Evolutionary conservation across 2,888 invertebrate genomes (phyloP), one percentile per base, ranked within the genome.

Genomic region (Trissoscelio sp.): DNA sequence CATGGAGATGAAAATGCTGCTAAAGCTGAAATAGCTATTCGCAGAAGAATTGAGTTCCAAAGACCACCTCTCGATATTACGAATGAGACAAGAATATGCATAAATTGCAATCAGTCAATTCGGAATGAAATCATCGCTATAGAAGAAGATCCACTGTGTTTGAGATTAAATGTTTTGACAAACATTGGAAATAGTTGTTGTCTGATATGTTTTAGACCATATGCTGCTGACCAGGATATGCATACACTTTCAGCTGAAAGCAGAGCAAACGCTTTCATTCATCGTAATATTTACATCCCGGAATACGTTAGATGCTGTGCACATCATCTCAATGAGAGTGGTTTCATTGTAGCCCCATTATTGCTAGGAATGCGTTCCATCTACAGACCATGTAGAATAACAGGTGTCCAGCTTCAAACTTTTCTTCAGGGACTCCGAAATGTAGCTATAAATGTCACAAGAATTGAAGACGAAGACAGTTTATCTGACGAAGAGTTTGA

Each of bases 61-160:
- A 67, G 53, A 20, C 69, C 55, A 37, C 3, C 46, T 46, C 16
- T 81, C 0, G 53, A 60, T 5, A 51, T 72, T 2, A 77, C 53
- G 3, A 3, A 69, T 66, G 16, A 14, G 14, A 81, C 81, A 9
- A 18, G 77, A 51, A 39, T 82, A 48, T 82, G 81, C 22, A 24
- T 51, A 2, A 82, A 81, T 48, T 83, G 82, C 34, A 83, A 81
- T 66, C 74, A 34, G n/a, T 79, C 53, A 0, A 60, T 84, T 53
- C 16, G 4, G 53, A 62, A 73, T 5, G 70, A 82, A 60, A 79
- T 82, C 20, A 4, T 2, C 31, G 62, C 18, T 2, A 64, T 75
- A 5, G 75, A 82, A 78, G 16, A 46, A 34, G 80, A 83, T 75
- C 73, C 80, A 16, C 3, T 3, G 14, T 46, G 53, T 16, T 20